phyloP scores from a whole-genome alignment of 2,113 vertebrate species.

The Gymnarchus niloticus region DNA sequence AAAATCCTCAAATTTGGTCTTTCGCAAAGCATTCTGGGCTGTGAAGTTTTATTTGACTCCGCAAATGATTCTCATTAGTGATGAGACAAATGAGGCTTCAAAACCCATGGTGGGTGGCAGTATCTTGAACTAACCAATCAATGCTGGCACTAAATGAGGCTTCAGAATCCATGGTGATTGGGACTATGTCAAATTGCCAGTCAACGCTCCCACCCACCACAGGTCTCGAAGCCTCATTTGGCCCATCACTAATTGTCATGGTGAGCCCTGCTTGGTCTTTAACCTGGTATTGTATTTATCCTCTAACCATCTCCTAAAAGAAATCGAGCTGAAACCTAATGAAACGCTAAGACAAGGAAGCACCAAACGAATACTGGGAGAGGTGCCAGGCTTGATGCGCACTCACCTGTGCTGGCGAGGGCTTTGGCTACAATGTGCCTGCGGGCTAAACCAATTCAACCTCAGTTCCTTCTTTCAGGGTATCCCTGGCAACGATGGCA shows the following conservation, averaged over 20 bases:
- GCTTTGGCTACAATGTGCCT: slow-evolving; percentile 51
- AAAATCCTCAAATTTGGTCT: neutral
- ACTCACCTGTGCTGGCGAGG: slow-evolving; percentile 49
- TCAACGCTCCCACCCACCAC: no score
- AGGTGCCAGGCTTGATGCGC: slow-evolving; percentile 31
- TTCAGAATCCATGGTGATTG: no score
- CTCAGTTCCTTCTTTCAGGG: slow-evolving; percentile 78
- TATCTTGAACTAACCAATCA: no score
- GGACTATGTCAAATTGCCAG: no score
- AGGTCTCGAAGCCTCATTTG: no score
- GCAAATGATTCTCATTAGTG: neutral
- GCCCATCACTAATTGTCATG: no score
- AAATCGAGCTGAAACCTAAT: slow-evolving; percentile 28
- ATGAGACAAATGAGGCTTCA: no score
- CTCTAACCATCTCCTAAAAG: slow-evolving; percentile 11
- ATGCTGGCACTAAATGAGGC: no score
- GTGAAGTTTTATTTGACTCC: neutral
- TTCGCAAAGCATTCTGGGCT: neutral
- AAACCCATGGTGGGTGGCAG: no score
- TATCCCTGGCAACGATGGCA: slow-evolving; percentile 82
- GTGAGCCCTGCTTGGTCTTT: slow-evolving; percentile 46
- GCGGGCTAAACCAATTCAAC: slow-evolving; percentile 61
- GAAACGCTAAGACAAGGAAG: slow-evolving; percentile 12
- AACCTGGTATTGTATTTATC: slow-evolving; percentile 48
- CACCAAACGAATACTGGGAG: slow-evolving; percentile 36